Evolutionary conservation across 2,888 invertebrate genomes (phyloP).

Genomic region (Temnothorax ravouxi): DNA sequence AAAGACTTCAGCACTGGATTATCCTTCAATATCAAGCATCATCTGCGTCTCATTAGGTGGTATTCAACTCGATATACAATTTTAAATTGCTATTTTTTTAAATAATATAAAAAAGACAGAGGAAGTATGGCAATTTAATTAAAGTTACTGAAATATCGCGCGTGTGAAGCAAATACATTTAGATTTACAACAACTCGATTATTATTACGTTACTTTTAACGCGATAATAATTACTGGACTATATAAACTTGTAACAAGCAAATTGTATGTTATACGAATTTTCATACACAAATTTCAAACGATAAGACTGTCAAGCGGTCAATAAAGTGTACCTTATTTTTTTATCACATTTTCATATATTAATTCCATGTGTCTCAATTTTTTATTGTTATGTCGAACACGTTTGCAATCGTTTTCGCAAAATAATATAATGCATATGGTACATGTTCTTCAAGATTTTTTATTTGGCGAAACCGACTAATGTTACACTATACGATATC

Average conservation of each 20-base stretch:
- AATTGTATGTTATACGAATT: background rate
- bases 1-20: conserved; percentile 10
- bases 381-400: background rate
- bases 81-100: background rate
- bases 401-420: background rate
- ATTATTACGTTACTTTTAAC: background rate
- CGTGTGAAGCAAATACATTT: background rate
- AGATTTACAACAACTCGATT: background rate
- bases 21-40: conserved; percentile 19
- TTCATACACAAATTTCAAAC: background rate
- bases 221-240: background rate
- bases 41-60: conserved; percentile 51
- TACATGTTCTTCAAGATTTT: background rate
- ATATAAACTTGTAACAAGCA: background rate
- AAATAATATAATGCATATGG: background rate
- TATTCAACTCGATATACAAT: conserved; percentile 9
- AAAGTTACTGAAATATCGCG: background rate
- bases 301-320: background rate
- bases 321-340: background rate
- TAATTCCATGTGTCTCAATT: background rate
- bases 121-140: background rate
- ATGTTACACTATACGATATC: conserved; percentile 20
- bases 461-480: background rate
- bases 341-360: background rate
- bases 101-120: background rate